These are phyloP conservation scores for Dromas ardeola DNA, from an alignment of 2,113 vertebrate species.

Conservation along the genomic window DNA sequence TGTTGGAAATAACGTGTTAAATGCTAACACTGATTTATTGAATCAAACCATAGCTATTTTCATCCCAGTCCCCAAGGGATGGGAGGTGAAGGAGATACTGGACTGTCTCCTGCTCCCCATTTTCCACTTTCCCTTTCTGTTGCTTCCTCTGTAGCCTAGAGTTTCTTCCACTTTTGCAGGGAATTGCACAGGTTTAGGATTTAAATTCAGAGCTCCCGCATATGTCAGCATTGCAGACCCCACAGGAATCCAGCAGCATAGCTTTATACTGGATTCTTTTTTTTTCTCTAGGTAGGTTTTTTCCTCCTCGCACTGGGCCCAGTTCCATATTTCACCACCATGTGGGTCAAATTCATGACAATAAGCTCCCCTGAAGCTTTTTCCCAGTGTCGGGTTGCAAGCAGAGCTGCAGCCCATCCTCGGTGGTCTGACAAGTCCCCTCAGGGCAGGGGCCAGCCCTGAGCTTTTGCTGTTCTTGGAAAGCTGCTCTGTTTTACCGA, in stretches of 20 bases:
- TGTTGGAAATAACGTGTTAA: neutral
- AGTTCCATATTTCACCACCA: neutral
- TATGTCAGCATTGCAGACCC: neutral
- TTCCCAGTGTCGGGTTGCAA: neutral
- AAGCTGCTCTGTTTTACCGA: neutral
- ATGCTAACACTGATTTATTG: neutral
- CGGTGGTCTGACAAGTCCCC: constrained; percentile 2
- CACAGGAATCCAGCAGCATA: neutral
- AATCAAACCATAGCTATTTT: neutral
- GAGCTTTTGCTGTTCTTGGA: neutral
- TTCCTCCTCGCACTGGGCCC: neutral
- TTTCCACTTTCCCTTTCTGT: neutral
- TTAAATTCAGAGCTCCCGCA: neutral
- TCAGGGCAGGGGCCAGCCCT: neutral
- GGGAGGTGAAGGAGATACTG: neutral
- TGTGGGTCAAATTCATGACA: neutral
- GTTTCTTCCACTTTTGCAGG: neutral
- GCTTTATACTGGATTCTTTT: neutral
- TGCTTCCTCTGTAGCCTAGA: neutral
- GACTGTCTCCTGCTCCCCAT: neutral
- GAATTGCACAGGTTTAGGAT: neutral
- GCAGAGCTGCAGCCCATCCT: neutral
- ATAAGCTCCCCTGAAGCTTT: neutral
- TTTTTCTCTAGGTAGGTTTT: neutral
- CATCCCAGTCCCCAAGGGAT: neutral